Evolutionary conservation across 2,888 invertebrate genomes (phyloP), one percentile per base, ranked within the genome.

Genomic region (Acleris literana): DNA sequence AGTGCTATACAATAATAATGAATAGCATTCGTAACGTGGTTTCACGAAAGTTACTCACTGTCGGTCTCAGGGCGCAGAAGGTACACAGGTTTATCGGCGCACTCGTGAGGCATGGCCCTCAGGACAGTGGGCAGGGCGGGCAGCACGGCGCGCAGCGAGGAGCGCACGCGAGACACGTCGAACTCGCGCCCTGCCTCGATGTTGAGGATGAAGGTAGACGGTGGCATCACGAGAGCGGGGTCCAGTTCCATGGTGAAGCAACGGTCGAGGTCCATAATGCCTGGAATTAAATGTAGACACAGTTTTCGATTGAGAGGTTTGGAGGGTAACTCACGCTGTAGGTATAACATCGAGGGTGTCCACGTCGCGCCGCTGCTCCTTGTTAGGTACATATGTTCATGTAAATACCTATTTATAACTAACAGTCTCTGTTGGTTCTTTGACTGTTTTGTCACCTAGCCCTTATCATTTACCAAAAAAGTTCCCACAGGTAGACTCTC

Each of bases 171-270:
- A 72, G 95, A 94, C 52, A 97, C 96, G 82, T 98, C 95, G 55
- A 98, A 96, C 78, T 95, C 94, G 17, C 96, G 94, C 92, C 98
- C 98, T 74, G 94, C 94, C 82, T 97, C 94, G 76, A 96, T 96
- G 73, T 94, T 94, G 57, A 79, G 46, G 73, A 84, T 73, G 68
- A 90, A 78, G 73, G 77, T 68, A 46, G 74, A 77, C 4, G 99
- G 99, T 49, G 96, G 95, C 78, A 97, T 88, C 70, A 97, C 96
- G 64, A 94, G 90, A 43, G 93, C 93, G 39, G 96, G 94, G 89
- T 98, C 96, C 80, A 99, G 90, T 0, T 97, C 96, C 97, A 98
- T 97, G 18, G 97, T 94, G 90, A 98, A 99, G 92, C 99, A 99
- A 33, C 97, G 95, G 67, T 95, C 94, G 17, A 94, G 88, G 87